These are phyloP conservation scores for Mobula hypostoma DNA, from an alignment of 2,113 vertebrate species.

Conservation along the genomic window DNA sequence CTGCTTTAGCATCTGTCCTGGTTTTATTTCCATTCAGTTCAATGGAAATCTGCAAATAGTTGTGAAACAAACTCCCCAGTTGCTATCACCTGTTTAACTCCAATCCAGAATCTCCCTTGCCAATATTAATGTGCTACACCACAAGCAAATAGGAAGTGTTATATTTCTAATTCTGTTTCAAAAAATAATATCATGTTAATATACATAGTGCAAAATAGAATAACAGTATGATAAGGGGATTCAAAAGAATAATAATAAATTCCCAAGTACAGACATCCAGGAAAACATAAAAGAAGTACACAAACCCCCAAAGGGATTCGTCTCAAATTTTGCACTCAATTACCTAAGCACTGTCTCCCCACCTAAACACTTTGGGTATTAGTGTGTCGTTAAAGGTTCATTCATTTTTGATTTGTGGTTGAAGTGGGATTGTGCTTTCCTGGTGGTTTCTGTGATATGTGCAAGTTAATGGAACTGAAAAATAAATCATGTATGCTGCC, in stretches of 20 bases:
- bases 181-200: neutral
- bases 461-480: neutral
- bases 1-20: neutral
- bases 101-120: neutral
- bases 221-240: neutral
- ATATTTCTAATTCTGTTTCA: neutral
- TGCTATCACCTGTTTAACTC: neutral
- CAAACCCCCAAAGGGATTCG: neutral
- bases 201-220: neutral
- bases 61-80: neutral
- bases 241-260: neutral
- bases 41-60: neutral
- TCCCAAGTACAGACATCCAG: neutral
- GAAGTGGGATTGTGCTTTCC: neutral
- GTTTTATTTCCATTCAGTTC: neutral
- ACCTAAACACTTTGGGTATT: too few species aligned
- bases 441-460: neutral
- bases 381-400: neutral
- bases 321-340: neutral
- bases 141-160: neutral
- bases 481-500: neutral
- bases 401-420: neutral
- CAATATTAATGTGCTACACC: neutral
- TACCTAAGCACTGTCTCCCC: neutral
- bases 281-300: neutral